Evolutionary conservation across 2,113 vertebrate species (phyloP).

Genomic region (Chroicocephalus ridibundus): DNA sequence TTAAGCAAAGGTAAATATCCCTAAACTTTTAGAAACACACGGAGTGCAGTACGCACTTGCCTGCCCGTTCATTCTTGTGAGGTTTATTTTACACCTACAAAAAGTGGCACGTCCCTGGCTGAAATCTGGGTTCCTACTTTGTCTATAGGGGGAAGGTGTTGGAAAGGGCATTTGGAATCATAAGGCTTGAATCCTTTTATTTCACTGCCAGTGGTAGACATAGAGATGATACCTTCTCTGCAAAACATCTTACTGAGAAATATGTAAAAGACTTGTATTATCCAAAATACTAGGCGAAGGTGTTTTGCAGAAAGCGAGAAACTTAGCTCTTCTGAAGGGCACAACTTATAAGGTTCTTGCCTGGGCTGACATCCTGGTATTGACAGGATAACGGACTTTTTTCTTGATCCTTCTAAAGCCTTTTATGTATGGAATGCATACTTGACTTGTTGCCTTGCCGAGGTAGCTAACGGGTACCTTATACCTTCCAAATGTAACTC

Average conservation of each 20-base stretch:
- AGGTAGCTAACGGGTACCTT: not conserved
- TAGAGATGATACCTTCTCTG: not conserved
- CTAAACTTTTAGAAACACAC: not conserved
- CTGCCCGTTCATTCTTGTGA: not conserved
- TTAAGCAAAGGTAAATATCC: not conserved
- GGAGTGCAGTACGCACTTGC: not conserved
- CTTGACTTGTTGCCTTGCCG: not conserved
- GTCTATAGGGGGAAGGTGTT: fast-evolving
- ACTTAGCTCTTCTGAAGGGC: not conserved
- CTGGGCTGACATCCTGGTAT: not conserved
- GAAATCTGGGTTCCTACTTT: not conserved
- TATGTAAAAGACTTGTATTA: not conserved
- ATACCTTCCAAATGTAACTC: not conserved
- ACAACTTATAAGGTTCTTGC: not conserved
- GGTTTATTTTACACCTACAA: not conserved
- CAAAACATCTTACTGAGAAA: not conserved
- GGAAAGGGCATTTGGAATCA: not conserved
- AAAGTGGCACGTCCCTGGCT: not conserved
- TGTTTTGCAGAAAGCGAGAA: not conserved
- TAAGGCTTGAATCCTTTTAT: not conserved
- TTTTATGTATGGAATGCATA: not conserved
- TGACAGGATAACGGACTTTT: not conserved
- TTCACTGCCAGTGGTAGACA: not conserved
- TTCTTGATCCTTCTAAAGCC: not conserved
- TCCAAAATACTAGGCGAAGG: not conserved